Evolutionary conservation across 2,797 vertebrate genomes (phyloP).

Genomic region (Mus caroli): DNA sequence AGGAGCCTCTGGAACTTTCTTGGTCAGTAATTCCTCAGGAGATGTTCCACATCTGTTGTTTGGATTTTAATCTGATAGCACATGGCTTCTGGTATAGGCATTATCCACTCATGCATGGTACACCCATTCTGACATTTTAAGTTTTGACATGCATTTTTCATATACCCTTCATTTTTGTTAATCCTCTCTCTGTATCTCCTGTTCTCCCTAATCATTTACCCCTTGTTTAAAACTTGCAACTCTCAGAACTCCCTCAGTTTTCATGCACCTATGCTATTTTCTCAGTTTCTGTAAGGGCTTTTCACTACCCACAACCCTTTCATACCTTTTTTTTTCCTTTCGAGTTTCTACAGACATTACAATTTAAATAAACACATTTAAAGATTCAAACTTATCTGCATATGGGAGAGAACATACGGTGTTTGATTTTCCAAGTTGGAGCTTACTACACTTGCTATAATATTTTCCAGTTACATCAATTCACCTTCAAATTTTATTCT

Average conservation of each 20-base stretch:
- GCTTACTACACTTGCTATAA: no score
- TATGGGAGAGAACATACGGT: background rate
- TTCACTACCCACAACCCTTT: no score
- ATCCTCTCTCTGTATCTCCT: background rate
- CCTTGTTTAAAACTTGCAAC: background rate
- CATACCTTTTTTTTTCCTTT: no score
- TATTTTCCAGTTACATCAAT: background rate
- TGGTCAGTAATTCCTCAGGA: background rate
- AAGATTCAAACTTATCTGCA: background rate
- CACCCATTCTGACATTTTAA: background rate
- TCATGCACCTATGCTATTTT: background rate
- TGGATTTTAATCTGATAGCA: background rate
- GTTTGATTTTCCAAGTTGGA: background rate
- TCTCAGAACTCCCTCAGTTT: background rate
- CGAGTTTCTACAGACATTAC: background rate
- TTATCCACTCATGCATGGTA: background rate
- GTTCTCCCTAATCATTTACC: background rate
- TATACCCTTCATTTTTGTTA: no score
- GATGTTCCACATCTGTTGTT: background rate
- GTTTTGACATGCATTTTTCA: background rate
- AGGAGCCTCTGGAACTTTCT: background rate
- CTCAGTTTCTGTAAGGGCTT: background rate
- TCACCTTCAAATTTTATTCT: background rate
- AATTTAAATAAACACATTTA: background rate
- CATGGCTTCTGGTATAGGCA: background rate